Evolutionary conservation across 1,140 invertebrate genomes (phyloP).

Genomic region (Bombus waltoni): DNA sequence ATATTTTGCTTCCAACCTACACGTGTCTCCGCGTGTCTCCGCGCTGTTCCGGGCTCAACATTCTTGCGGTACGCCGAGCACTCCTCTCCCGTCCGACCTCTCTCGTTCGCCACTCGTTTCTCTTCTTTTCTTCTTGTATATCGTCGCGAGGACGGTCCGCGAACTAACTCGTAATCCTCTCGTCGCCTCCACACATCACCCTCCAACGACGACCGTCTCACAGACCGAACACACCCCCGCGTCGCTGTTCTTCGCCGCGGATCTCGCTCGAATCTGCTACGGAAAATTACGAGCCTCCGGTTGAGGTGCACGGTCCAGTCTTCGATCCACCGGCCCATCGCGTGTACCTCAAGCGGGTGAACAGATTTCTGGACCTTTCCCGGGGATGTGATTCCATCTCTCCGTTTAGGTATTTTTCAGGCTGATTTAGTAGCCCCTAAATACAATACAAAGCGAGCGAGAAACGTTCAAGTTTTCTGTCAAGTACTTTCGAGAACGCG

Average conservation of each 20-base stretch:
- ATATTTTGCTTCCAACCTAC: conserved; percentile 78
- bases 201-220: conserved; percentile 39
- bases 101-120: background rate
- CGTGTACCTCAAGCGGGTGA: background rate
- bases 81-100: conserved; percentile 47
- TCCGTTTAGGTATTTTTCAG: too few relatives aligned
- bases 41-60: conserved; percentile 73
- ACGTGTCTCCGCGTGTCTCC: conserved; percentile 80
- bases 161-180: conserved; percentile 79
- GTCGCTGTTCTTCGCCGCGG: background rate
- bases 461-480: too few relatives aligned
- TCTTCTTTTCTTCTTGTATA: conserved; percentile 43
- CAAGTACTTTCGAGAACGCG: too few relatives aligned
- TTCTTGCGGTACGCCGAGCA: conserved; percentile 65
- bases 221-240: conserved; percentile 56
- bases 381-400: too few relatives aligned
- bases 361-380: conserved; percentile 7
- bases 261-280: conserved; percentile 17
- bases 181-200: conserved; percentile 63
- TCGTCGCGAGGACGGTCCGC: conserved; percentile 53
- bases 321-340: background rate
- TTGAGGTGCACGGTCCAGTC: background rate
- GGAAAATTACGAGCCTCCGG: conserved; percentile 33
- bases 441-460: too few relatives aligned
- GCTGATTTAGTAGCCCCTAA: too few relatives aligned